Percentiles rank a stretch among this genome's conserved stretches.
Evolutionary conservation across 2,888 invertebrate species (phyloP).

Genomic region (Lysandra coridon): DNA sequence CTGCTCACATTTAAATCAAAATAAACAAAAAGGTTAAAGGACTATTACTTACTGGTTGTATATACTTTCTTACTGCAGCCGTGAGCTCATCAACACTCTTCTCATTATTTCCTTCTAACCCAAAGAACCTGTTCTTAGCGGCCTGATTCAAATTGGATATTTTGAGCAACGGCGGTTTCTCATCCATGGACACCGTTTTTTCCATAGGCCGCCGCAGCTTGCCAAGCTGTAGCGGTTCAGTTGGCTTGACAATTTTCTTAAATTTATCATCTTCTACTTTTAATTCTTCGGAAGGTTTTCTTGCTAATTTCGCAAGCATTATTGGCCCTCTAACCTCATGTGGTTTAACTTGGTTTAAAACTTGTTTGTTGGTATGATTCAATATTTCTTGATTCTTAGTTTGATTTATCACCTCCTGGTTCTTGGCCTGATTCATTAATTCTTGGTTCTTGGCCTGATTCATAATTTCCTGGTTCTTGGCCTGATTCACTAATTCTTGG

Average conservation of each 20-base stretch:
- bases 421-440: slow-evolving; percentile 58
- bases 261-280: slow-evolving; percentile 61
- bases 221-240: slow-evolving; percentile 68
- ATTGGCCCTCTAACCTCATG: slow-evolving; percentile 58
- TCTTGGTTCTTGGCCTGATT: slow-evolving; percentile 61
- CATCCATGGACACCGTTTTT: slow-evolving; percentile 50
- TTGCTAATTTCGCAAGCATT: slow-evolving; percentile 62
- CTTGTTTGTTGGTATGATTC: slow-evolving; percentile 54
- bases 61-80: slow-evolving; percentile 71
- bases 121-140: slow-evolving; percentile 74
- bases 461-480: slow-evolving; percentile 52
- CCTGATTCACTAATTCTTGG: background rate
- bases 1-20: no score
- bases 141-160: slow-evolving; percentile 66
- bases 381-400: slow-evolving; percentile 60
- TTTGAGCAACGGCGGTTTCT: slow-evolving; percentile 59
- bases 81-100: slow-evolving; percentile 67
- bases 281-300: slow-evolving; percentile 60
- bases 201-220: slow-evolving; percentile 64
- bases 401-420: slow-evolving; percentile 54
- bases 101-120: slow-evolving; percentile 64
- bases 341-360: slow-evolving; percentile 61
- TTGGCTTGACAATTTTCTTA: slow-evolving; percentile 59
- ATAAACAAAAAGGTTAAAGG: no score
- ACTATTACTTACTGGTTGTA: slow-evolving; percentile 62